Percentiles rank a stretch among this genome's conserved stretches.
Conservation (phyloP, 1,140 invertebrate genomes). For the Lycorma delicatula region DNA sequence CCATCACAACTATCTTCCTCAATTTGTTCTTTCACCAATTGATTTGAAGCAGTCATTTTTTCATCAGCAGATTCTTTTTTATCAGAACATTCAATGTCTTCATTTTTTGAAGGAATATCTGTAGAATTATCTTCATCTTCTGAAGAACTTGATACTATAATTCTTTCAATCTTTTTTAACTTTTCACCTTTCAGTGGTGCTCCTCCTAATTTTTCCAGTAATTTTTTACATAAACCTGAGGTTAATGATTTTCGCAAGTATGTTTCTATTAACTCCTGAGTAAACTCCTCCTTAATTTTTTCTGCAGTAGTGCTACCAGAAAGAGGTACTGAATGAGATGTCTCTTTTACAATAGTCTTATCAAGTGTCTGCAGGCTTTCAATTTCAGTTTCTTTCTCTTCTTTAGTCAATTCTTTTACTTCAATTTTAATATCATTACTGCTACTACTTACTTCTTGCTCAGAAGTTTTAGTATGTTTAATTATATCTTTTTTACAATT, state of each 20-base stretch:
- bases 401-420: too few species aligned
- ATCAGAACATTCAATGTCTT: not conserved
- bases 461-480: too few species aligned
- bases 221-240: not conserved
- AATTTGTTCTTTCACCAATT: not conserved
- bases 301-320: not conserved
- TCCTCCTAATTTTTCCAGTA: conserved; percentile 20
- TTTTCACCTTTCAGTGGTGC: conserved; percentile 29
- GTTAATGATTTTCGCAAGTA: not conserved
- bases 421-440: too few species aligned
- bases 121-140: conserved; percentile 7
- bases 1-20: not conserved
- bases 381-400: too few species aligned
- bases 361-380: not conserved
- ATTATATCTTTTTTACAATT: too few species aligned
- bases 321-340: not conserved
- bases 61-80: not conserved
- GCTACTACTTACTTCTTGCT: too few species aligned
- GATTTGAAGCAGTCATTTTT: not conserved
- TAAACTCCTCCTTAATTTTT: not conserved
- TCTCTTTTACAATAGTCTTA: not conserved
- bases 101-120: not conserved
- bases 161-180: conserved; percentile 32
- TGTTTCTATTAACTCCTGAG: too few species aligned
- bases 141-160: conserved; percentile 26